Conservation (phyloP, 2,113 vertebrate species). For the Mastomys natalensis region DNA sequence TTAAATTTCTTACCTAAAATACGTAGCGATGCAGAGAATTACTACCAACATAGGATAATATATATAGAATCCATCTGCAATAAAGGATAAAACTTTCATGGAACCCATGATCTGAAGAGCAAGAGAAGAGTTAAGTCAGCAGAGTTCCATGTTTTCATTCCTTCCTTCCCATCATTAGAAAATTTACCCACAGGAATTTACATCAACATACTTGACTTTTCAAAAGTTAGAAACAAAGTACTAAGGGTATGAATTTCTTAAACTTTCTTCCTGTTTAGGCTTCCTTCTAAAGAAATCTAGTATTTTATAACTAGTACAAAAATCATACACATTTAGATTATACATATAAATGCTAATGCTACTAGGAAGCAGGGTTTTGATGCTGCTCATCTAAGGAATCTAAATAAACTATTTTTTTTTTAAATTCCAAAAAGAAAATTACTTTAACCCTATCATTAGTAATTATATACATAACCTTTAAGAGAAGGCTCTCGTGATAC, state of each 20-base stretch:
- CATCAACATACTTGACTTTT: constrained; percentile 35
- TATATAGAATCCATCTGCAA: constrained; percentile 97
- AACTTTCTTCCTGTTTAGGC: neutral
- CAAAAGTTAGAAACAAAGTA: constrained; percentile 60
- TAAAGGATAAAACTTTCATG: constrained; percentile 94
- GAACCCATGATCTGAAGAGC: constrained; percentile 96
- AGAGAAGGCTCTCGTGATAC: neutral
- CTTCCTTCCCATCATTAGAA: constrained; percentile 34
- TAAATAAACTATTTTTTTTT: constrained; percentile 15
- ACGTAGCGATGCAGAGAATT: constrained; percentile 96
- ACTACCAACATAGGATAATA: constrained; percentile 97
- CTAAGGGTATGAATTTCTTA: neutral
- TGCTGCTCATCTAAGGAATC: neutral
- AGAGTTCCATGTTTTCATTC: constrained; percentile 22
- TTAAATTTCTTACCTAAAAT: constrained; percentile 90
- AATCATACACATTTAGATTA: neutral
- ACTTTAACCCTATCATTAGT: constrained; percentile 52
- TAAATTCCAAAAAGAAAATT: neutral
- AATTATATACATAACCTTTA: neutral
- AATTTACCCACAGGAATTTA: neutral
- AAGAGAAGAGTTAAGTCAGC: constrained; percentile 71
- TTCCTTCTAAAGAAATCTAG: constrained; percentile 47
- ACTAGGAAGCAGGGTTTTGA: neutral
- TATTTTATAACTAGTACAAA: constrained; percentile 56
- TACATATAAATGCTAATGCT: neutral